These are phyloP conservation scores for Scaptodrosophila lebanonensis DNA, from an alignment of 1,140 invertebrate species.

Conservation along the genomic window DNA sequence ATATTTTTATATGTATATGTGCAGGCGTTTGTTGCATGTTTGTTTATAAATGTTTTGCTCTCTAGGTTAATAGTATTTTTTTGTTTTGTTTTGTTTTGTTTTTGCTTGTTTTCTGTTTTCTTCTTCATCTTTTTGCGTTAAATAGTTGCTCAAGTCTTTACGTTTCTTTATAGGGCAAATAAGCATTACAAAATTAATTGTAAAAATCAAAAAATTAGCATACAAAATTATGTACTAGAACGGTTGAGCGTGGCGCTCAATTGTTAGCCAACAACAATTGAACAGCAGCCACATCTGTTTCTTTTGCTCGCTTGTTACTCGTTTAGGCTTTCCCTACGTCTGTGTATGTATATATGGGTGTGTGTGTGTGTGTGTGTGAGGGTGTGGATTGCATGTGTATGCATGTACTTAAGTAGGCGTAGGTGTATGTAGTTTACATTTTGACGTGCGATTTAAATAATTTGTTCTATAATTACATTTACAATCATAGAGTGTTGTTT, in stretches of 20 bases:
- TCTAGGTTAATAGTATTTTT: too few relatives aligned
- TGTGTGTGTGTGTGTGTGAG: too few relatives aligned
- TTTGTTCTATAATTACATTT: neutral
- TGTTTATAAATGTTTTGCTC: too few relatives aligned
- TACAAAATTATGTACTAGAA: conserved; percentile 45
- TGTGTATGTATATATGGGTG: conserved; percentile 27
- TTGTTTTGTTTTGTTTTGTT: conserved; percentile 13
- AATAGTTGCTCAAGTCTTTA: conserved; percentile 72
- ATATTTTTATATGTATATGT: conserved; percentile 20
- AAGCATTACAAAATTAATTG: conserved; percentile 55
- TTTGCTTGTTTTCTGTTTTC: conserved; percentile 14
- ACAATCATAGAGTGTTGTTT: conserved; percentile 7
- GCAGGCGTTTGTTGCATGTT: conserved; percentile 8
- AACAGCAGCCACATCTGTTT: neutral
- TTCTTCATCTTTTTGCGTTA: conserved; percentile 25
- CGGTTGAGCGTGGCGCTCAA: conserved; percentile 18
- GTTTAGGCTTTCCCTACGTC: neutral
- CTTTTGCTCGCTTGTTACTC: neutral
- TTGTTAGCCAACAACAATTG: neutral
- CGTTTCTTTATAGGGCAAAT: conserved; percentile 71
- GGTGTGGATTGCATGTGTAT: too few relatives aligned
- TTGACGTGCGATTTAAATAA: conserved; percentile 40
- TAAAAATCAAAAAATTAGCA: conserved; percentile 53
- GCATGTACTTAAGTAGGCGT: too few relatives aligned
- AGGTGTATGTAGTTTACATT: neutral